A percentile compares a stretch with the other conserved stretches of the same genome.
phyloP scores from a whole-genome alignment of 2,888 invertebrate species.

The Polymixis flavicincta region DNA sequence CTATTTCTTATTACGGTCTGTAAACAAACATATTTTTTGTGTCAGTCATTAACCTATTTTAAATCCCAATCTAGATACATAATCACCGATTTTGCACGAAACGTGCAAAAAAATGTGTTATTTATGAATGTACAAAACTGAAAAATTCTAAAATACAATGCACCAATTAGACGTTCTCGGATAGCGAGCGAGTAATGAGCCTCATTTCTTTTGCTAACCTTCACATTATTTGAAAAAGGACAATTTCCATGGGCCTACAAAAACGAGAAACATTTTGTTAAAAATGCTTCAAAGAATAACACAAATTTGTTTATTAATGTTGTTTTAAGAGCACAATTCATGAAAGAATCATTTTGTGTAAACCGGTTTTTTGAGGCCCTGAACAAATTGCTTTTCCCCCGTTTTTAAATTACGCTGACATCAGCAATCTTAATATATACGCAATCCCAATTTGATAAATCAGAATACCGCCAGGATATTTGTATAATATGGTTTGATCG shows the following conservation, averaged over 20 bases:
- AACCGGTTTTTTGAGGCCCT: background rate
- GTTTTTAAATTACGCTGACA: constrained; percentile 15
- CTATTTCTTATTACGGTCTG: background rate
- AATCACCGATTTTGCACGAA: background rate
- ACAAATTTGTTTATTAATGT: constrained; percentile 17
- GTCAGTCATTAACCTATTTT: background rate
- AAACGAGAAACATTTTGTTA: constrained; percentile 41
- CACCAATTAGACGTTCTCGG: constrained; percentile 57
- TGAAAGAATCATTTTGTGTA: constrained; percentile 17
- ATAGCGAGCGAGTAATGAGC: constrained; percentile 57
- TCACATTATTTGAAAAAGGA: constrained; percentile 54
- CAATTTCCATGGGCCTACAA: constrained; percentile 48
- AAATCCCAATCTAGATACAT: background rate
- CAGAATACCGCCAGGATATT: background rate
- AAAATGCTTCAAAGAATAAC: constrained; percentile 33
- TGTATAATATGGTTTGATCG: background rate
- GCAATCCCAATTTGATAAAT: constrained; percentile 15
- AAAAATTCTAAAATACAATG: constrained; percentile 37
- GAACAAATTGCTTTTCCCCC: constrained; percentile 3
- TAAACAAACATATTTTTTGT: background rate
- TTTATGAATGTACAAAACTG: constrained; percentile 17
- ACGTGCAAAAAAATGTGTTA: constrained; percentile 22
- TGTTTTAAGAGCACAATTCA: constrained; percentile 23
- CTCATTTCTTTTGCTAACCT: constrained; percentile 52
- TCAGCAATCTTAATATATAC: constrained; percentile 1